Evolutionary conservation across 2,113 vertebrate genomes (phyloP).

Genomic region (Pan troglodytes): NHGRI_mPanTro3-v2.1_pri NC_072404.2:93905001-93905500

Average conservation of each 20-base stretch:
- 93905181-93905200: not conserved
- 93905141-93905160: not conserved
- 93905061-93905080: not conserved
- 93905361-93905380: no score
- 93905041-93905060: not conserved
- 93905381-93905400: no score
- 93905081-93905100: not conserved
- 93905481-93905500: no score
- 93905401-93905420: no score
- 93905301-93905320: not conserved
- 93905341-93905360: no score
- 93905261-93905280: not conserved
- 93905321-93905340: no score
- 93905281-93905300: not conserved
- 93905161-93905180: not conserved
- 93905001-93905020: not conserved
- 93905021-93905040: not conserved
- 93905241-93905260: not conserved
- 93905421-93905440: no score
- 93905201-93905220: not conserved
- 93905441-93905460: no score
- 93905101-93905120: not conserved
- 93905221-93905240: not conserved
- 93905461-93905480: no score
- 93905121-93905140: not conserved